Evolutionary conservation across 2,888 invertebrate genomes (phyloP).

Genomic region (Scrobipalpa atriplicella): DNA sequence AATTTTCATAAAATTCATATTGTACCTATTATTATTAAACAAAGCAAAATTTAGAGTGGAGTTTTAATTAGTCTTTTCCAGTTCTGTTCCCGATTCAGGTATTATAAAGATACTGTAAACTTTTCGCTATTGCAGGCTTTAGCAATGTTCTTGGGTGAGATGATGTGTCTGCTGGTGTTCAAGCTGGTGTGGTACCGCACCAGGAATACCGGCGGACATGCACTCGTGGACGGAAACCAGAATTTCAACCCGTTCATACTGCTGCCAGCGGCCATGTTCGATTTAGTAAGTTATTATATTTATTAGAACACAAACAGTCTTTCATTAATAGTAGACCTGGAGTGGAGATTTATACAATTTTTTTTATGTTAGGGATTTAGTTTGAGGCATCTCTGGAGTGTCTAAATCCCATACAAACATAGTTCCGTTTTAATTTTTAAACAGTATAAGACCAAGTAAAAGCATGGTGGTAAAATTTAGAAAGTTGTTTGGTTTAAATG

Average conservation of each 20-base stretch:
- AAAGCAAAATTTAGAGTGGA: no score
- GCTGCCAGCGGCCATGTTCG: constrained; percentile 93
- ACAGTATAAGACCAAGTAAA: no score
- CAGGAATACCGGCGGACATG: constrained; percentile 70
- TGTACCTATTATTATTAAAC: no score
- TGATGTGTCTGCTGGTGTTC: constrained; percentile 92
- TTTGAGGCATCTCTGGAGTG: no score
- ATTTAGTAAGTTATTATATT: constrained; percentile 88
- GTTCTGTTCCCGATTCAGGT: not conserved
- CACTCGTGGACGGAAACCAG: constrained; percentile 87
- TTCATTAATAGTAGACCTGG: not conserved
- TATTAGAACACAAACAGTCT: not conserved
- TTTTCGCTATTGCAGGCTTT: constrained; percentile 83
- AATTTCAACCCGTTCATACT: constrained; percentile 91
- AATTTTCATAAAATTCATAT: no score
- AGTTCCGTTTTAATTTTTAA: no score
- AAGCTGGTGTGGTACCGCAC: constrained; percentile 86
- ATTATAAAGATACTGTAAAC: not conserved
- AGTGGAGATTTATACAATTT: not conserved
- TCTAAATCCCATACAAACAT: no score
- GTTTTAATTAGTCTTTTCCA: no score
- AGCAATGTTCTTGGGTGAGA: constrained; percentile 97
- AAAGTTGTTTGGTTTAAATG: no score
- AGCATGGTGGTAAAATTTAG: no score
- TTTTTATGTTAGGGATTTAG: no score